A percentile compares a stretch with the other conserved stretches of the same genome.
phyloP scores from a whole-genome alignment of 2,113 vertebrate species.

The Stomatorhinus ivindoensis region DNA sequence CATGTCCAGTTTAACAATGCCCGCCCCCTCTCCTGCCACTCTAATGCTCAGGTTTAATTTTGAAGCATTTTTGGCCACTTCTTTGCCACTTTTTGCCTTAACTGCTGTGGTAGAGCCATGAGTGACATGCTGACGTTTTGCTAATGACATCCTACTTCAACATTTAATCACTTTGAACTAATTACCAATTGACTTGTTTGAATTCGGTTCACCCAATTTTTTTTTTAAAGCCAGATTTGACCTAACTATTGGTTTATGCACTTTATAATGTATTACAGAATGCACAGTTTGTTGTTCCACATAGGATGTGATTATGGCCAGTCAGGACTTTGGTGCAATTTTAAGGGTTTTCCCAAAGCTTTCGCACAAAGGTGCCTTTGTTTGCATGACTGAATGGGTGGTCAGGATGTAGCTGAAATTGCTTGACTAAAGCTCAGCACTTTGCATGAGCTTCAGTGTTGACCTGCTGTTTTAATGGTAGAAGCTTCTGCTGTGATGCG shows the following conservation, averaged over 20 bases:
- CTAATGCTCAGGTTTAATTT: slow-evolving; percentile 15
- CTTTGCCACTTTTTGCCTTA: slow-evolving; percentile 5
- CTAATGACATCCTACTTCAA: not conserved
- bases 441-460: slow-evolving; percentile 32
- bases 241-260: not conserved
- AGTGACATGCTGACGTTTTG: not conserved
- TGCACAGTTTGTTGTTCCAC: not conserved
- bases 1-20: not conserved
- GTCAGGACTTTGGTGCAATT: not conserved
- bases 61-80: not conserved
- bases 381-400: not conserved
- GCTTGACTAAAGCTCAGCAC: slow-evolving; percentile 17
- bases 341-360: not conserved
- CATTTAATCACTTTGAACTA: not conserved
- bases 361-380: slow-evolving; percentile 3
- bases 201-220: not conserved
- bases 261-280: not conserved
- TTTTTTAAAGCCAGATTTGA: not conserved
- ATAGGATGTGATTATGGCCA: not conserved
- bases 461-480: slow-evolving; percentile 40
- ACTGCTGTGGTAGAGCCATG: not conserved
- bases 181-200: not conserved
- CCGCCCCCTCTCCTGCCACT: not conserved
- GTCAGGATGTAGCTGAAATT: not conserved
- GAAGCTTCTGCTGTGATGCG: slow-evolving; percentile 60